Percentiles rank a stretch among this genome's conserved stretches.
These are phyloP conservation scores for Silurus meridionalis DNA, from an alignment of 2,113 vertebrate species.

Conservation along the genomic window DNA sequence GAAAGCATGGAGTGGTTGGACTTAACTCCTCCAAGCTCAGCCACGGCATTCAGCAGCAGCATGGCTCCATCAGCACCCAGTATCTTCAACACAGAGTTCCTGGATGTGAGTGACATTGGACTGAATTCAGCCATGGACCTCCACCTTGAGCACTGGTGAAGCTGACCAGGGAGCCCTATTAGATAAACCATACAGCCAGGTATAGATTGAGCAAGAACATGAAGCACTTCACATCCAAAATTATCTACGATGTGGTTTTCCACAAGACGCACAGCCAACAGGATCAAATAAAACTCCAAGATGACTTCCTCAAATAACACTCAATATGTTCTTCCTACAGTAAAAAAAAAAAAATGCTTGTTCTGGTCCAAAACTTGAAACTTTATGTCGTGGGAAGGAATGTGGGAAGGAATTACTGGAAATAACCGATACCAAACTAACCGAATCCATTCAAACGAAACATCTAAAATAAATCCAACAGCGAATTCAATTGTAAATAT, in stretches of 20 bases:
- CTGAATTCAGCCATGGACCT: slow-evolving; percentile 95
- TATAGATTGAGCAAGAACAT: slow-evolving; percentile 3
- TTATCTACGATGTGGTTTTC: neutral
- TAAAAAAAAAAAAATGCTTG: neutral
- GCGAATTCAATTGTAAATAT: slow-evolving; percentile 69
- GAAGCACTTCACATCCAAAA: slow-evolving; percentile 37
- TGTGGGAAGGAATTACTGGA: slow-evolving; percentile 70
- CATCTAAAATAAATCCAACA: slow-evolving; percentile 21
- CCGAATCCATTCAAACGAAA: slow-evolving; percentile 46
- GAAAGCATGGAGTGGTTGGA: slow-evolving; percentile 98
- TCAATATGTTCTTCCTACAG: slow-evolving; percentile 5
- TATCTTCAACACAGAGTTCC: slow-evolving; percentile 95
- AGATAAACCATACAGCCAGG: neutral
- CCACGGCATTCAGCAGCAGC: slow-evolving; percentile 76
- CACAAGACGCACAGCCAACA: slow-evolving; percentile 25
- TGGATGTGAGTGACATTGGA: slow-evolving; percentile 92
- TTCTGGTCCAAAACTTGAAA: slow-evolving; percentile 63
- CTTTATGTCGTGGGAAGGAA: slow-evolving; percentile 49
- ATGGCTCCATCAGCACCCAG: slow-evolving; percentile 79
- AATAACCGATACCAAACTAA: slow-evolving; percentile 54
- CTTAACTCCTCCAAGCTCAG: slow-evolving; percentile 87
- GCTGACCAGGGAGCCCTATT: neutral
- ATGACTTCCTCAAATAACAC: neutral
- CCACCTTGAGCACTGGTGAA: slow-evolving; percentile 94
- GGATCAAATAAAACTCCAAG: neutral